Evolutionary conservation across 2,888 invertebrate genomes (phyloP).

Genomic region (Philhelius pedissequus): DNA sequence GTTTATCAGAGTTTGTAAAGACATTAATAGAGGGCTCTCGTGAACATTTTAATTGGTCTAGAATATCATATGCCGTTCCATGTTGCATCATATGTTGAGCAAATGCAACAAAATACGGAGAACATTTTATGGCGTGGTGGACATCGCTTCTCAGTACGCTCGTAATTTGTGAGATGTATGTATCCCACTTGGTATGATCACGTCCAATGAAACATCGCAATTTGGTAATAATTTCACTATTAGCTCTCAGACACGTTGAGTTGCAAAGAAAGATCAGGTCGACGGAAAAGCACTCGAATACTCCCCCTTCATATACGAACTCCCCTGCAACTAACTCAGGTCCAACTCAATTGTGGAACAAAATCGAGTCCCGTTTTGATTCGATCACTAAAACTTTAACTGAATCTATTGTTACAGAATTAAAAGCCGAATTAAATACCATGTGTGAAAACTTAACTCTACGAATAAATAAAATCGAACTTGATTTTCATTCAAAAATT

Average conservation of each 20-base stretch:
- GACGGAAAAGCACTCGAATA: too few relatives aligned
- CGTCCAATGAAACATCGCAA: not conserved
- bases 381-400: too few relatives aligned
- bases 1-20: not conserved
- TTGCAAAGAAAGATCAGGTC: too few relatives aligned
- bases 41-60: not conserved
- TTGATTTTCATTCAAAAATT: too few relatives aligned
- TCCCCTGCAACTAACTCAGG: too few relatives aligned
- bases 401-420: too few relatives aligned
- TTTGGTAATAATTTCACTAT: not conserved
- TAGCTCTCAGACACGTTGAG: not conserved
- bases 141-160: not conserved
- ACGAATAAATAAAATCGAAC: too few relatives aligned
- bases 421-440: too few relatives aligned
- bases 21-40: not conserved
- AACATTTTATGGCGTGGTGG: not conserved
- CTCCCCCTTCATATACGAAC: too few relatives aligned
- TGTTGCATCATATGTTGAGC: not conserved
- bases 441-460: too few relatives aligned
- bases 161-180: not conserved
- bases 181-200: not conserved
- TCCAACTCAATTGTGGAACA: too few relatives aligned
- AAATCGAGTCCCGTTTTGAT: too few relatives aligned
- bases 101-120: not conserved
- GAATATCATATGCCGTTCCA: not conserved